A percentile compares a stretch with the other conserved stretches of the same genome.
phyloP scores from a whole-genome alignment of 92 coral and sea anemone genomes.

The Chrysogorgia sp. region DNA sequence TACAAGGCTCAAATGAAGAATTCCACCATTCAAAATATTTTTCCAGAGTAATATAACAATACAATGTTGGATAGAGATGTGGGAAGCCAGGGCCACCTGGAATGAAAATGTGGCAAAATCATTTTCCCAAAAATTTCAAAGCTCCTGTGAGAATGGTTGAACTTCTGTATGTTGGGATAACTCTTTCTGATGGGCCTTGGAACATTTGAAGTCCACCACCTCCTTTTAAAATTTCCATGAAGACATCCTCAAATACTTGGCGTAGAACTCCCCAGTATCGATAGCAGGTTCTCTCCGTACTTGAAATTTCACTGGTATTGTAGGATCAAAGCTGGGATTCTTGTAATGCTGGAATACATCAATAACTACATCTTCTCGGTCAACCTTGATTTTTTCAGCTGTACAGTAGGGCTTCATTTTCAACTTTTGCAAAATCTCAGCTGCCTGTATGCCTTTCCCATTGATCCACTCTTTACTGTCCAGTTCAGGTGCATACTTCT shows the following conservation, averaged over 20 bases:
- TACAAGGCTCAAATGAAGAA: too few relatives aligned
- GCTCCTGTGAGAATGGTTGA: constrained; percentile 46
- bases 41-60: too few relatives aligned
- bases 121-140: too few relatives aligned
- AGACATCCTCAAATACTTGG: constrained; percentile 50
- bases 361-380: constrained; percentile 54
- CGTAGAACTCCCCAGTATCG: constrained; percentile 62
- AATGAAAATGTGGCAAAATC: too few relatives aligned
- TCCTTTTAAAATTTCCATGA: constrained; percentile 25
- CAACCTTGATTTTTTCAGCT: constrained; percentile 60
- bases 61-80: too few relatives aligned
- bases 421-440: constrained; percentile 38
- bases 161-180: constrained; percentile 51
- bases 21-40: too few relatives aligned
- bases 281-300: constrained; percentile 52
- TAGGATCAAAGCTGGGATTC: constrained; percentile 42
- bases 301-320: constrained; percentile 24
- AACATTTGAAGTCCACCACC: constrained; percentile 44
- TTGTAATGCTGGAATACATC: constrained; percentile 68
- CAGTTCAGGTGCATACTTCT: constrained; percentile 17
- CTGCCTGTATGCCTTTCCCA: constrained; percentile 16
- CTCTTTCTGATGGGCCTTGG: constrained; percentile 33
- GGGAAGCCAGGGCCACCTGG: too few relatives aligned
- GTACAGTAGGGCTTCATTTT: constrained; percentile 44
- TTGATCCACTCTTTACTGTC: background rate